Percentiles rank a stretch among this genome's conserved stretches.
Conservation (phyloP, 2,888 invertebrate genomes). For the Nomada ruficornis region DNA sequence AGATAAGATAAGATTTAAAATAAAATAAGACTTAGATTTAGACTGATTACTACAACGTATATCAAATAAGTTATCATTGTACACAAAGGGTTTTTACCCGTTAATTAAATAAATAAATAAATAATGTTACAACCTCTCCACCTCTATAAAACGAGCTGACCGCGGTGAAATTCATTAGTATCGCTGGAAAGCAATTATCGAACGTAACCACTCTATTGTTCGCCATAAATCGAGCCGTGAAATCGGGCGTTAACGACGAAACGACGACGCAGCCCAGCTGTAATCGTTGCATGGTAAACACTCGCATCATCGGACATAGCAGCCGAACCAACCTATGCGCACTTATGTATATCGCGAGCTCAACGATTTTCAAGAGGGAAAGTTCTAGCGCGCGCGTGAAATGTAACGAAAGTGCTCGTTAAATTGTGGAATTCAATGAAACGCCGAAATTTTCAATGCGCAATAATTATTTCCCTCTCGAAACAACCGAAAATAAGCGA, state of each 20-base stretch:
- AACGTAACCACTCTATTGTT: conserved; percentile 17
- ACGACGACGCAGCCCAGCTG: not conserved
- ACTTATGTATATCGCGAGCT: not conserved
- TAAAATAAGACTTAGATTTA: no score
- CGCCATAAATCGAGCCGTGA: conserved; percentile 16
- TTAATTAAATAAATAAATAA: not conserved
- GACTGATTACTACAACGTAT: no score
- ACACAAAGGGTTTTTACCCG: no score
- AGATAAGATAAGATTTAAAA: no score
- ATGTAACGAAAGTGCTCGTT: not conserved
- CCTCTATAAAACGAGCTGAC: not conserved
- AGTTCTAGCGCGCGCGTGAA: not conserved
- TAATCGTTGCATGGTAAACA: conserved; percentile 25
- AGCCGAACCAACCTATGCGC: no score
- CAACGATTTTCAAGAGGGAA: not conserved
- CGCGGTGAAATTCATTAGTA: conserved; percentile 27
- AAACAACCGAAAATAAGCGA: not conserved
- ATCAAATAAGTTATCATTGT: no score
- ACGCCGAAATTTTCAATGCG: not conserved
- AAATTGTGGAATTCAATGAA: conserved; percentile 1
- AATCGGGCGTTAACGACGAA: conserved; percentile 21
- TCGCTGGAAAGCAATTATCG: conserved; percentile 28
- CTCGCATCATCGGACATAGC: not conserved
- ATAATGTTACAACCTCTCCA: not conserved
- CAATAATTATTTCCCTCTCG: conserved; percentile 29